These are phyloP conservation scores for Protosalanx chinensis DNA, from an alignment of 2,797 vertebrate species.

Conservation along the genomic window DNA sequence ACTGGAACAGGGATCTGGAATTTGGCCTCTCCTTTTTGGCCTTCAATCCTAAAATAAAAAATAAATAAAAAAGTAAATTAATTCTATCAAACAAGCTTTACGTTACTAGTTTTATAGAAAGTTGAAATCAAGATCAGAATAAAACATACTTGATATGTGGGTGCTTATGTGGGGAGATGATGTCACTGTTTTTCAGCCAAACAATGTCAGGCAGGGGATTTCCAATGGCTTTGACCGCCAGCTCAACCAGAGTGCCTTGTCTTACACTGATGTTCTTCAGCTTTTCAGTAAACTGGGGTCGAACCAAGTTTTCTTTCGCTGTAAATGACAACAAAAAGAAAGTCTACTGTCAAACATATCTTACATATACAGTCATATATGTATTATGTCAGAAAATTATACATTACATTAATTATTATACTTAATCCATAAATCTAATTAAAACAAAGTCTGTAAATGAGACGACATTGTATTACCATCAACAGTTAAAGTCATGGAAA, in stretches of 20 bases:
- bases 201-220: conserved; percentile 97
- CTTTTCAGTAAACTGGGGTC: conserved; percentile 90
- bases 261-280: conserved; percentile 90
- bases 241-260: conserved; percentile 86
- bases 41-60: conserved; percentile 83
- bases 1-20: conserved; percentile 86
- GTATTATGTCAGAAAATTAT: too few relatives aligned
- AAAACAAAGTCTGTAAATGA: not conserved
- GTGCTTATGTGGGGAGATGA: conserved; percentile 91
- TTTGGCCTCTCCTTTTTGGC: conserved; percentile 87
- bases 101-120: not conserved
- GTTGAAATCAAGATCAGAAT: not conserved
- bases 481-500: conserved; percentile 86
- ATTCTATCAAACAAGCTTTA: too few relatives aligned
- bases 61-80: too few relatives aligned
- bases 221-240: conserved; percentile 92
- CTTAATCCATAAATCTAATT: not conserved
- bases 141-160: conserved; percentile 86
- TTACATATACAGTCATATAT: too few relatives aligned
- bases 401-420: not conserved
- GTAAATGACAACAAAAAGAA: conserved; percentile 38
- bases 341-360: not conserved
- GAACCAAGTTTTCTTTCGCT: conserved; percentile 90
- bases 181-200: conserved; percentile 98
- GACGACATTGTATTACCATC: conserved; percentile 76